Evolutionary conservation across 2,113 vertebrate species (phyloP).

Genomic region (Azemiops feae): DNA sequence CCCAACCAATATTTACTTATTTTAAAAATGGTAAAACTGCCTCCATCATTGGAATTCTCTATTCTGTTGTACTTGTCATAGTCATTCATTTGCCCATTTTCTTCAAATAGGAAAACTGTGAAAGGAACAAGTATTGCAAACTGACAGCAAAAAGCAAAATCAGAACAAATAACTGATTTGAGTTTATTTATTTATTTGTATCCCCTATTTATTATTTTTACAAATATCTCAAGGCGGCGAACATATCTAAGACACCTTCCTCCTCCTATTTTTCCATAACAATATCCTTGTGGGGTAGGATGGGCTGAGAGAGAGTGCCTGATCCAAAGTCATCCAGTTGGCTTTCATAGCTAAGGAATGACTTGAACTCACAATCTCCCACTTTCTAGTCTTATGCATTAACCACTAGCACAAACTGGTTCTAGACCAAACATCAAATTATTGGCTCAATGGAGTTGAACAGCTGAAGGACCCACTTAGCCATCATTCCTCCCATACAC

Average conservation of each 20-base stretch:
- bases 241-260: background rate
- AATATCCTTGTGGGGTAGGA: background rate
- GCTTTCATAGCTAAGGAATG: background rate
- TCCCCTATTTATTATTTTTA: background rate
- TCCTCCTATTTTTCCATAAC: background rate
- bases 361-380: background rate
- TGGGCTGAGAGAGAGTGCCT: background rate
- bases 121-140: background rate
- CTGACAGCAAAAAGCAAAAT: too few relatives aligned
- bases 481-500: background rate
- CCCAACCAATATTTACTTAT: background rate
- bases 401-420: background rate
- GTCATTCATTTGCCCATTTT: background rate
- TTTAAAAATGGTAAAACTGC: background rate
- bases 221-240: background rate
- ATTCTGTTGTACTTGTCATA: background rate
- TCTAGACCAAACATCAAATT: background rate
- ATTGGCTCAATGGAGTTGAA: background rate
- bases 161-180: background rate
- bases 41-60: background rate
- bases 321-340: background rate
- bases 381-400: background rate
- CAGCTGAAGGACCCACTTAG: background rate
- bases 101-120: background rate
- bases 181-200: background rate